phyloP scores from a whole-genome alignment of 2,888 invertebrate species.

The Prionchulus punctatus region DNA sequence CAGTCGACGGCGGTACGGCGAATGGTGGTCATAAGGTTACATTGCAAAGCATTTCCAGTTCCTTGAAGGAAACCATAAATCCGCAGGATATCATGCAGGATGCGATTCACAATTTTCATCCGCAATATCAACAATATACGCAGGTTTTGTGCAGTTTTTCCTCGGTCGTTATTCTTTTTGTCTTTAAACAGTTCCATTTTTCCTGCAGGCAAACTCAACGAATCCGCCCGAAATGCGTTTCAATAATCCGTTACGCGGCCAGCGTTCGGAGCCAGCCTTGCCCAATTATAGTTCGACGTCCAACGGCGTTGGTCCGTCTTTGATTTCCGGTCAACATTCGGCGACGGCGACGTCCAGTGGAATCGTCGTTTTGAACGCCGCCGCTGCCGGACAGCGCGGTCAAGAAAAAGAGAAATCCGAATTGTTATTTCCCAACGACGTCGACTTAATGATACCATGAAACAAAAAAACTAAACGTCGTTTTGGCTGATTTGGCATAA shows the following conservation, averaged over 20 bases:
- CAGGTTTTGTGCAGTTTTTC: too few relatives aligned
- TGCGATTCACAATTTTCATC: slow-evolving; percentile 72
- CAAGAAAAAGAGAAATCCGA: too few relatives aligned
- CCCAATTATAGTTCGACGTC: neutral
- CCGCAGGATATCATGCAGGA: slow-evolving; percentile 90
- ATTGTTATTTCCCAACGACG: too few relatives aligned
- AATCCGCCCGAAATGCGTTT: neutral
- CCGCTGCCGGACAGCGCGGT: too few relatives aligned
- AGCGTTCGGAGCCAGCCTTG: too few relatives aligned
- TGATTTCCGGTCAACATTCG: neutral
- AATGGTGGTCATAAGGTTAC: slow-evolving; percentile 51
- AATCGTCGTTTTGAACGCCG: neutral
- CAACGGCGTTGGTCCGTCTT: neutral
- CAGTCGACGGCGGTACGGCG: slow-evolving; percentile 6
- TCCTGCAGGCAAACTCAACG: neutral
- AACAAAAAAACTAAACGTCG: too few relatives aligned
- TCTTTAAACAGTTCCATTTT: neutral
- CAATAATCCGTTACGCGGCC: too few relatives aligned
- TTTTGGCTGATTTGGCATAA: too few relatives aligned
- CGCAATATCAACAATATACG: slow-evolving; percentile 97
- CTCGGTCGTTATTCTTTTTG: neutral
- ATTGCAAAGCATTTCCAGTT: slow-evolving; percentile 96
- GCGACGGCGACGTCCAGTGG: neutral
- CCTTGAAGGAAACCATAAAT: slow-evolving; percentile 64
- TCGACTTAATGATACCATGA: too few relatives aligned